phyloP scores from a whole-genome alignment of 2,888 invertebrate species.

The Hermodice carunculata region DNA sequence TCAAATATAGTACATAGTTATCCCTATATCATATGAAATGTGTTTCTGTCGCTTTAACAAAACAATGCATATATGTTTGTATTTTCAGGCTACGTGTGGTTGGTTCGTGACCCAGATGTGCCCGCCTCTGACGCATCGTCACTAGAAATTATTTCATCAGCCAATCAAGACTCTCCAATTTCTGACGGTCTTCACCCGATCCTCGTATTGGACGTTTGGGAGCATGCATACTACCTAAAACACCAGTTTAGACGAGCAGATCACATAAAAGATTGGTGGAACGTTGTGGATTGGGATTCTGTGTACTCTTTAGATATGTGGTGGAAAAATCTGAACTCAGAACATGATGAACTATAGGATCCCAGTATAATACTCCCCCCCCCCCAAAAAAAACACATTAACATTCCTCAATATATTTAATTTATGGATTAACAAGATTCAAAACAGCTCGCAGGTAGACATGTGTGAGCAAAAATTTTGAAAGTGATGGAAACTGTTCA shows the following conservation, averaged over 20 bases:
- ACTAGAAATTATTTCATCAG: slow-evolving; percentile 48
- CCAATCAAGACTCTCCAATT: slow-evolving; percentile 60
- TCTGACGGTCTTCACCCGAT: slow-evolving; percentile 49
- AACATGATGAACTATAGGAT: too few relatives aligned
- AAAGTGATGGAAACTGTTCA: too few relatives aligned
- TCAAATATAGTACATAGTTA: too few relatives aligned
- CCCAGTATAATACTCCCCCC: too few relatives aligned
- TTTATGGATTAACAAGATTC: too few relatives aligned
- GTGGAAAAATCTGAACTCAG: slow-evolving; percentile 43
- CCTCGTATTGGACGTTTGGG: slow-evolving; percentile 62
- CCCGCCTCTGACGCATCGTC: slow-evolving; percentile 24
- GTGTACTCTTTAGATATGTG: slow-evolving; percentile 51
- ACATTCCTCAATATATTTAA: too few relatives aligned
- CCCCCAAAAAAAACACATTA: too few relatives aligned
- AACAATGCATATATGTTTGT: too few relatives aligned
- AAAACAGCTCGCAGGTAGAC: too few relatives aligned
- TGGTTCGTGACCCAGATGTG: slow-evolving; percentile 47
- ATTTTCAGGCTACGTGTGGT: slow-evolving; percentile 61
- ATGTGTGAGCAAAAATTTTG: too few relatives aligned
- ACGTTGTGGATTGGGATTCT: slow-evolving; percentile 56
- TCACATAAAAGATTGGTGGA: slow-evolving; percentile 60
- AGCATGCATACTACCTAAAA: slow-evolving; percentile 62
- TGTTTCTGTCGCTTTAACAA: too few relatives aligned
- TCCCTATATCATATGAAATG: too few relatives aligned
- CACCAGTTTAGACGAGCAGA: slow-evolving; percentile 43